Conservation (phyloP, 2,113 vertebrate genomes). For the Brienomyrus longianalis region DNA sequence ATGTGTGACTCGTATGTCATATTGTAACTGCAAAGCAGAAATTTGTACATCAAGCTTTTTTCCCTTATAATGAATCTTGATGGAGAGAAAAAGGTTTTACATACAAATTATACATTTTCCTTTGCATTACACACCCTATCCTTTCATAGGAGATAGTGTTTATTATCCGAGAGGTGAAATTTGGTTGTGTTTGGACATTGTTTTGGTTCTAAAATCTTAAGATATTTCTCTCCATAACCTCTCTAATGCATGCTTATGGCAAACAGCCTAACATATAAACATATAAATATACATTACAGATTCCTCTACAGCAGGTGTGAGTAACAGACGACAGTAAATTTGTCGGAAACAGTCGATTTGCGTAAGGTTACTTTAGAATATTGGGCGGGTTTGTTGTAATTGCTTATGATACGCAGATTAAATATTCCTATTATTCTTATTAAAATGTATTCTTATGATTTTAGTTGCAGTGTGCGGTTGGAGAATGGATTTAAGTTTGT, state of each 20-base stretch:
- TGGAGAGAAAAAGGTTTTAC: not conserved
- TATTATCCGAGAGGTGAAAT: not conserved
- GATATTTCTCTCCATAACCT: not conserved
- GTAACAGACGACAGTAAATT: not conserved
- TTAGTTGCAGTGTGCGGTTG: not conserved
- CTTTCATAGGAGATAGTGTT: not conserved
- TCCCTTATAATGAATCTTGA: not conserved
- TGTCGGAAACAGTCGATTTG: not conserved
- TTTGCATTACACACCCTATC: not conserved
- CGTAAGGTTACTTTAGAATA: not conserved
- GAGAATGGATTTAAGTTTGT: not conserved
- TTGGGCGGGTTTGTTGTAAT: not conserved
- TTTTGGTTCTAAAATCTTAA: not conserved
- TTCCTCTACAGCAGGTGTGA: not conserved
- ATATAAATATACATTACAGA: not conserved
- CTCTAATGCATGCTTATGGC: not conserved
- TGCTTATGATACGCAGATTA: not conserved
- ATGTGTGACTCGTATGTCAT: not conserved
- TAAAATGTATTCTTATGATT: not conserved
- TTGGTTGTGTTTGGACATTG: not conserved
- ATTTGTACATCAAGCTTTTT: not conserved
- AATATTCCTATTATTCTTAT: not conserved
- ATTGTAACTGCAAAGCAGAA: not conserved
- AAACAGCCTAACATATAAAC: not conserved
- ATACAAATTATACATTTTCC: not conserved